Base-by-base conservation (phyloP, 2,797 vertebrate species). In the Cyprinodon diabolis region DNA sequence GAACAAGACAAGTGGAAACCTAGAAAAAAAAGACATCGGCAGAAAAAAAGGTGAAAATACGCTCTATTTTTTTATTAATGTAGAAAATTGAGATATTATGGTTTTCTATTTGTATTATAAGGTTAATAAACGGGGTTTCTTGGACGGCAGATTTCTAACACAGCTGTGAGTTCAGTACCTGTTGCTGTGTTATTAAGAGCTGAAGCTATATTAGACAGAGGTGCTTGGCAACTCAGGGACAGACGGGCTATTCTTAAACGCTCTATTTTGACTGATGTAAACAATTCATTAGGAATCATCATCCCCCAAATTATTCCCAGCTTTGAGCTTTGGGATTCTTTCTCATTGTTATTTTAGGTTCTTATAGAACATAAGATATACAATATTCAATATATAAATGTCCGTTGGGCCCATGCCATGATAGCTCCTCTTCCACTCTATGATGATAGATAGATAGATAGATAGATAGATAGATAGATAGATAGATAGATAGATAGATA, bases 221-320 rank as follows among this genome's bases (percentile, higher is more conserved):
- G 88, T 86, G 87, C 90, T 87, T 88, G 87, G 90, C 86, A 91
- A 91, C 91, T 77, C 82, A 65, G 73, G 67, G 73, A 78, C 84
- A 86, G 86, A 83, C 80, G 4, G 73, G 82, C 91, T 92, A 93
- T 91, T 92, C 86, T 91, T 91, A 73, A 78, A 84, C 75, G 4
- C 66, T 77, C 84, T 88, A 81, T 92, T 91, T 89, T 83, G 49
- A 79, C 63, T 85, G 86, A 87, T 78, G 85, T 92, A 85, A 89
- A 78, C 76, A 88, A 84, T 83, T 91, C 87, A 86, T 87, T 80
- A 43, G 74, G 63, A 25, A 57, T 76, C 81, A 89, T 92, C 87
- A 85, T 87, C 77, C 45, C 60, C 78, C 82, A 81, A 85, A 71
- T 71, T 76, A 45, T 78, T 82, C 76, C 66, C 47, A 81, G 69